A percentile compares a stretch with the other conserved stretches of the same genome.
These are phyloP conservation scores for Oppia nitens DNA, from an alignment of 1,140 invertebrate species.

Conservation along the genomic window DNA sequence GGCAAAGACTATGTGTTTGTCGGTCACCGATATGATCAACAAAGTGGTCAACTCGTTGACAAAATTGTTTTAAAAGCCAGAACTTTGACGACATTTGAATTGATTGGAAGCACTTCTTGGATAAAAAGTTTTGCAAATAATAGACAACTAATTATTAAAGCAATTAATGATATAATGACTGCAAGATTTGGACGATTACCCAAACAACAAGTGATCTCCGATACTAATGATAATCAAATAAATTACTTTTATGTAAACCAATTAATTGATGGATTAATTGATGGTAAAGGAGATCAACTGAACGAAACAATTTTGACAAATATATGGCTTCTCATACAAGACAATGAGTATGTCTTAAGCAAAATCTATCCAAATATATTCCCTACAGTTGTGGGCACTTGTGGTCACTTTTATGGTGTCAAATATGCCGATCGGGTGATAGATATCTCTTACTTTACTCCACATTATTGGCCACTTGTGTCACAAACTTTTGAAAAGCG, in stretches of 20 bases:
- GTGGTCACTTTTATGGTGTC: slow-evolving; percentile 27
- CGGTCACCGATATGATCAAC: slow-evolving; percentile 8
- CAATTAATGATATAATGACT: neutral
- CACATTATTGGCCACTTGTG: slow-evolving; percentile 4
- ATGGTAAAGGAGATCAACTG: neutral
- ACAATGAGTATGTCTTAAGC: slow-evolving; percentile 26
- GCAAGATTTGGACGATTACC: neutral
- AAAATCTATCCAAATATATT: slow-evolving; percentile 22
- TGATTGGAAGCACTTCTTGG: slow-evolving; percentile 1
- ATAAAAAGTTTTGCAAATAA: slow-evolving; percentile 11
- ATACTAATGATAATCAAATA: neutral
- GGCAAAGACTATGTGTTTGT: slow-evolving; percentile 23
- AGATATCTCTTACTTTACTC: slow-evolving; percentile 14
- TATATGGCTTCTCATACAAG: slow-evolving; percentile 24
- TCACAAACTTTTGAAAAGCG: neutral
- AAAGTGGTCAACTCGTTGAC: too few species aligned
- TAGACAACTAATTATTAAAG: neutral
- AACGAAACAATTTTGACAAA: slow-evolving; percentile 19
- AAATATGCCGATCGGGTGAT: slow-evolving; percentile 23
- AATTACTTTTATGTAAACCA: neutral
- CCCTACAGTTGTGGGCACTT: slow-evolving; percentile 26
- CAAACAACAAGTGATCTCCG: too few species aligned
- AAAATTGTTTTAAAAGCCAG: slow-evolving; percentile 18
- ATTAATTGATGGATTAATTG: neutral
- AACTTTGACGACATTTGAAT: neutral